phyloP scores from a whole-genome alignment of 2,797 vertebrate species.

The Carapus acus region DNA sequence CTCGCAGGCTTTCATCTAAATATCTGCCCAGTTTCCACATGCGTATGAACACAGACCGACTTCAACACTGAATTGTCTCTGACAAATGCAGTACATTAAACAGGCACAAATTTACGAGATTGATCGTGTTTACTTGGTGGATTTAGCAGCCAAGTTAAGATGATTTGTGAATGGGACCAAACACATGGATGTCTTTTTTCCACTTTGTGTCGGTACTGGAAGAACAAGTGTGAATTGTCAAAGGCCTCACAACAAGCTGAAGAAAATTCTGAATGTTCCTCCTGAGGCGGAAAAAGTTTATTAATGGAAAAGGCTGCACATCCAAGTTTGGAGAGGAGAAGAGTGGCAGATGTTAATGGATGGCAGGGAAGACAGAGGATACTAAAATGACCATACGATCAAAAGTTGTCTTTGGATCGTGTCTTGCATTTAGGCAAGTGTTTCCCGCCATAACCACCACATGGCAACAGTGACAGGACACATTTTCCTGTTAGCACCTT shows the following conservation, averaged over 20 bases:
- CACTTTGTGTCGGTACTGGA: slow-evolving; percentile 42
- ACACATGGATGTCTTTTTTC: slow-evolving; percentile 51
- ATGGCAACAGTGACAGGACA: slow-evolving; percentile 44
- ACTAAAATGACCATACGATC: slow-evolving; percentile 34
- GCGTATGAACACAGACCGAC: slow-evolving; percentile 39
- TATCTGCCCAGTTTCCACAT: slow-evolving; percentile 55
- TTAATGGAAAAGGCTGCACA: slow-evolving; percentile 58
- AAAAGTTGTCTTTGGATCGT: slow-evolving; percentile 33
- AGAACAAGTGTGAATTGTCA: slow-evolving; percentile 54
- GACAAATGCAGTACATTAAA: slow-evolving; percentile 41
- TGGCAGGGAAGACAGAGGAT: slow-evolving; percentile 31
- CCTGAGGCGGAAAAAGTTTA: slow-evolving; percentile 61
- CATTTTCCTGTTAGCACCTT: slow-evolving; percentile 53
- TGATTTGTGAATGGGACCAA: slow-evolving; percentile 37
- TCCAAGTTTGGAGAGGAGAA: slow-evolving; percentile 60
- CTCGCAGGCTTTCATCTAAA: slow-evolving; percentile 40
- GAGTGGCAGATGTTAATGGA: slow-evolving; percentile 26
- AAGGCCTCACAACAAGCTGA: slow-evolving; percentile 43
- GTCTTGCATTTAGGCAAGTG: slow-evolving; percentile 40
- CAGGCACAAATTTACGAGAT: slow-evolving; percentile 47
- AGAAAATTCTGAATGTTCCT: slow-evolving; percentile 52
- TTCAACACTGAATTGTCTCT: slow-evolving; percentile 30
- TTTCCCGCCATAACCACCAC: slow-evolving; percentile 56
- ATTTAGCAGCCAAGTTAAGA: slow-evolving; percentile 31
- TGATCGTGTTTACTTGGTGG: slow-evolving; percentile 46